A percentile compares a stretch with the other conserved stretches of the same genome.
These are phyloP conservation scores for Meriones psammophilus DNA, from an alignment of 2,797 vertebrate genomes.

Conservation along the genomic window DNA sequence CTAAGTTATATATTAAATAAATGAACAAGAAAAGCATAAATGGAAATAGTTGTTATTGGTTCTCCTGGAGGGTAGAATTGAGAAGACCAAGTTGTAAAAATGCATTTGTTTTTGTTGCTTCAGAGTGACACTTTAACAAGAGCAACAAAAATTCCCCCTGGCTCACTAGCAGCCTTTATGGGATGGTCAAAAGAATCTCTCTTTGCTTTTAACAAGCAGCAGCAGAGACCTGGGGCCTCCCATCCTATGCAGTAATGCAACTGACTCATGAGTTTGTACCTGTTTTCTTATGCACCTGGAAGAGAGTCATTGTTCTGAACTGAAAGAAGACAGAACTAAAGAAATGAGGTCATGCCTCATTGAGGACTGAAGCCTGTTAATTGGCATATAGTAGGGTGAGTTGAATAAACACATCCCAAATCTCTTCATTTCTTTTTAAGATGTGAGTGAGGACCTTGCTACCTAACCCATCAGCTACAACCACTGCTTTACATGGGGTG, in stretches of 20 bases:
- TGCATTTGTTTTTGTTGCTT: constrained; percentile 34
- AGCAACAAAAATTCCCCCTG: neutral
- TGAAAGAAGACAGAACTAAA: constrained; percentile 3
- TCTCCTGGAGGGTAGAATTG: constrained; percentile 1
- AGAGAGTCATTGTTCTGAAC: constrained; percentile 10
- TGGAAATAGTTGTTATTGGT: neutral
- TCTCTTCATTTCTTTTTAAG: neutral
- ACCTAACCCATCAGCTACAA: neutral
- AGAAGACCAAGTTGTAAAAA: constrained; percentile 38
- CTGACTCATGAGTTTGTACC: constrained; percentile 2
- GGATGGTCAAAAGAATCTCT: constrained; percentile 12
- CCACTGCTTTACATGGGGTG: neutral
- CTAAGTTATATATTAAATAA: neutral
- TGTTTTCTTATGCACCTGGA: constrained; percentile 18
- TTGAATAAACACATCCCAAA: constrained; percentile 12
- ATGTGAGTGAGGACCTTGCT: neutral
- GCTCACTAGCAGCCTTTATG: neutral
- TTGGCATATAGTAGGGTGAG: neutral
- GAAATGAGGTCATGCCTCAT: constrained; percentile 33
- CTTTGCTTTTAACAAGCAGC: constrained; percentile 18
- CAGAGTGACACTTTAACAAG: neutral
- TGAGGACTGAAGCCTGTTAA: neutral
- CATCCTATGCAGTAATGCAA: neutral
- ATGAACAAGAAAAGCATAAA: neutral
- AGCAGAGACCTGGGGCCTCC: constrained; percentile 5